Evolutionary conservation across 2,797 vertebrate species (phyloP).

Genomic region (Schizothorax lantsangensis): DNA sequence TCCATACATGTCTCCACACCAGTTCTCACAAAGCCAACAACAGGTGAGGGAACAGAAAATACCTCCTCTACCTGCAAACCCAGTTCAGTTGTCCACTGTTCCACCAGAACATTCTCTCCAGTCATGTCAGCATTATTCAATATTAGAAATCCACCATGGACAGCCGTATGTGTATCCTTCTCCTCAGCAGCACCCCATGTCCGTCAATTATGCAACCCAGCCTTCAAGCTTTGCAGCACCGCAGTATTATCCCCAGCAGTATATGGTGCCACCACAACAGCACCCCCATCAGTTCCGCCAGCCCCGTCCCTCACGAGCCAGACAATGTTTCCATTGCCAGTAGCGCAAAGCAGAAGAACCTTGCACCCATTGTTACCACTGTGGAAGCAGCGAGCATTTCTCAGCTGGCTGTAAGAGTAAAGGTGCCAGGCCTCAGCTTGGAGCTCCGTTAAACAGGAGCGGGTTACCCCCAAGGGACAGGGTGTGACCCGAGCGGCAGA

Average conservation of each 20-base stretch:
- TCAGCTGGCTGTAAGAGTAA: too few relatives aligned
- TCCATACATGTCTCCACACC: background rate
- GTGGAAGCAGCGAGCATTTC: too few relatives aligned
- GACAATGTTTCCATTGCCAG: constrained; percentile 36
- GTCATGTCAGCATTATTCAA: too few relatives aligned
- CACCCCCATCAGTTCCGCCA: background rate
- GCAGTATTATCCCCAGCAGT: background rate
- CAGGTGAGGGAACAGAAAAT: background rate
- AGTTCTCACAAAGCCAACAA: background rate
- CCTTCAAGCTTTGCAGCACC: background rate
- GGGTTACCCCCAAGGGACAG: too few relatives aligned
- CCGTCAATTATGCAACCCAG: background rate
- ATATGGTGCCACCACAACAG: background rate
- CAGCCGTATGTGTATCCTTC: background rate
- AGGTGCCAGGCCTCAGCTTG: too few relatives aligned
- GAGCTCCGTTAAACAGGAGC: too few relatives aligned
- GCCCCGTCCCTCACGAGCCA: background rate
- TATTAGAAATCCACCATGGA: background rate
- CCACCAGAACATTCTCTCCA: background rate
- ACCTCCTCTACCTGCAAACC: background rate
- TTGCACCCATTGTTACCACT: constrained; percentile 27
- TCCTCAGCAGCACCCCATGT: background rate
- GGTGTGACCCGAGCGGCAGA: too few relatives aligned
- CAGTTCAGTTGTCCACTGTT: background rate
- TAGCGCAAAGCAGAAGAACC: background rate